Percentiles rank a stretch among this genome's conserved stretches.
phyloP scores from a whole-genome alignment of 2,113 vertebrate genomes.

The Phylloscopus whistleri region DNA sequence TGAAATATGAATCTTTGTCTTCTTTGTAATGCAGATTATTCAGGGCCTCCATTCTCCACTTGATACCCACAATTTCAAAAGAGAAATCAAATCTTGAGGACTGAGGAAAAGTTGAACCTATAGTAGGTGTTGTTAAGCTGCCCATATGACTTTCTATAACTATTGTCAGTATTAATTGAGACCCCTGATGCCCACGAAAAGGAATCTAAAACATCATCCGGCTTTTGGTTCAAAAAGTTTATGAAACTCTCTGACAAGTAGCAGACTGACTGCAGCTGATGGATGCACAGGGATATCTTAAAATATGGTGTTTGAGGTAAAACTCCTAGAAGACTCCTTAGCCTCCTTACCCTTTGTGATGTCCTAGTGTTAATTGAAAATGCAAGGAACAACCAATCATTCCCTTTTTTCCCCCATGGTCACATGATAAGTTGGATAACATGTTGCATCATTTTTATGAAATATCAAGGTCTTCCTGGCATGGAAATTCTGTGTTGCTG shows the following conservation, averaged over 20 bases:
- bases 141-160: not conserved
- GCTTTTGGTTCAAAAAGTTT: not conserved
- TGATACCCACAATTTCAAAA: not conserved
- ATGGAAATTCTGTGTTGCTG: not conserved
- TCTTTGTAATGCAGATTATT: not conserved
- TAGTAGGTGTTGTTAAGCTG: not conserved
- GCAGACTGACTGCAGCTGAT: not conserved
- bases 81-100: not conserved
- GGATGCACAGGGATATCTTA: not conserved
- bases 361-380: not conserved
- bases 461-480: not conserved
- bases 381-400: not conserved
- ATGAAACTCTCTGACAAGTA: not conserved
- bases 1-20: not conserved
- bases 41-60: not conserved
- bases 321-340: not conserved
- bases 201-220: not conserved
- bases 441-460: not conserved
- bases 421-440: not conserved
- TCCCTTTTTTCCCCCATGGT: not conserved
- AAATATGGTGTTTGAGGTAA: not conserved
- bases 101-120: not conserved
- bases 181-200: not conserved
- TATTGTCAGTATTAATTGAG: not conserved
- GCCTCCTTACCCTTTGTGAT: not conserved